These are phyloP conservation scores for Xestobium rufovillosum DNA, from an alignment of 2,888 invertebrate species.

Conservation along the genomic window DNA sequence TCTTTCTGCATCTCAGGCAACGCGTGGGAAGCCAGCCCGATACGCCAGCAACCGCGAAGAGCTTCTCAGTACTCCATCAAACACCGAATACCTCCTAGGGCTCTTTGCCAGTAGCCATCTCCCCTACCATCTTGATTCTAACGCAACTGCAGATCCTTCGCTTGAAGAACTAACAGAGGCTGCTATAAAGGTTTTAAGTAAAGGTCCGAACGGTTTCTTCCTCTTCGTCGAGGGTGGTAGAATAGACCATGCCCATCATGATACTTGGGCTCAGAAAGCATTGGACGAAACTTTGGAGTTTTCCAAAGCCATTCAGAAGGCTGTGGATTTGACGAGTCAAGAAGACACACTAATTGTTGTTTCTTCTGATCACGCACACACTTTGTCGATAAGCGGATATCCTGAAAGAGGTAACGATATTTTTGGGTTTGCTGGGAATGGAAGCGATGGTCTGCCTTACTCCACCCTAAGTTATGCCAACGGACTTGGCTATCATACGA, in stretches of 20 bases:
- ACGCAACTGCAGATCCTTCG: conserved; percentile 52
- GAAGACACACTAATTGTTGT: conserved; percentile 74
- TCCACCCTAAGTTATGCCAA: conserved; percentile 68
- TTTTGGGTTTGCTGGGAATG: conserved; percentile 48
- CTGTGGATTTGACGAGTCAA: conserved; percentile 51
- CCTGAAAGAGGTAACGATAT: conserved; percentile 56
- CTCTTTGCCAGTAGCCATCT: conserved; percentile 34
- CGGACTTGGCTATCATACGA: conserved; percentile 54
- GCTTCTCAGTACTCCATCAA: conserved; percentile 46
- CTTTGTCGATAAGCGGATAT: conserved; percentile 70
- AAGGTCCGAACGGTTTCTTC: conserved; percentile 58
- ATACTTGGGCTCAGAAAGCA: conserved; percentile 56
- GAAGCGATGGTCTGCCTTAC: conserved; percentile 48
- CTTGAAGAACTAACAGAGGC: conserved; percentile 73
- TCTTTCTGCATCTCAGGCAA: too few species aligned
- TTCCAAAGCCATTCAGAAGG: conserved; percentile 51
- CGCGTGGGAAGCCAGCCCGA: too few species aligned
- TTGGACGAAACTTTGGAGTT: conserved; percentile 70
- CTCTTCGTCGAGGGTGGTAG: conserved; percentile 71
- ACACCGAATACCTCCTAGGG: conserved; percentile 47
- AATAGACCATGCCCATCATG: conserved; percentile 74
- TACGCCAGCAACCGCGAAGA: conserved; percentile 53
- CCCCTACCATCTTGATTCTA: conserved; percentile 58
- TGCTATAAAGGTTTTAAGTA: conserved; percentile 63
- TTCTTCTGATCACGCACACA: conserved; percentile 72